Base-by-base conservation (phyloP, 1,140 invertebrate species). In the Drosophila ironensis region DNA sequence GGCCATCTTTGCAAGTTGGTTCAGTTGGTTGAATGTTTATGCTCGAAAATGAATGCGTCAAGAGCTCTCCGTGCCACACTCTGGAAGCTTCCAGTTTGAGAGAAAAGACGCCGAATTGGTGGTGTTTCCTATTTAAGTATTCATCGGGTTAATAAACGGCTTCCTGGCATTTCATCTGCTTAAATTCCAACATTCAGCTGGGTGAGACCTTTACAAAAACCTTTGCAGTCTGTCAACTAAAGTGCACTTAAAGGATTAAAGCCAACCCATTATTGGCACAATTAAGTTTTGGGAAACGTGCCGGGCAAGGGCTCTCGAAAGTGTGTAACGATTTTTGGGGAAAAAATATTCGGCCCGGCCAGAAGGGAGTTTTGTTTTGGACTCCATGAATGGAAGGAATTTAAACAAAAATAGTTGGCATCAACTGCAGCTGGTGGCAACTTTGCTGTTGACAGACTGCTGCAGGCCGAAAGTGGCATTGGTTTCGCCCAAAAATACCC, bases 231-330 rank as follows among this genome's bases (percentile, higher is more conserved):
- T 41, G 16, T 19, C 24, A 25, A 51, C 19, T 5, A 30, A 68
- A 69, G 67, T 69, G 68, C 78, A 84, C 73, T 82, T 70, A 82
- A 77, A 57, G 57, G 77, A 57, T 82, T 81, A 84, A 50, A 48
- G 28, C 12, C 45, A 42, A 44, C 63, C 59, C 53, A 77, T 78
- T 78, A 78, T 78, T 84, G 78, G 37, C 50, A 57, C 53, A 72
- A 72, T 84, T 69, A 72, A 54, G 44, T 44, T 20, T 16, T 41
- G 22, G 4, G 46, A 12, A 28, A n/a, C 27, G n/a, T 14, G 30
- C 6, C 14, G 19, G 14, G 24, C 5, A 35, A 54, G 25, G 52
- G 45, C 41, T 54, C 72, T 64, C 25, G 6, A 41, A 68, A 54
- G 37, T 45, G 40, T 45, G 33, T 50, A 16, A 22, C 6, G 19